These are phyloP conservation scores for Germaria angustata DNA, from an alignment of 2,888 invertebrate genomes.

Conservation along the genomic window DNA sequence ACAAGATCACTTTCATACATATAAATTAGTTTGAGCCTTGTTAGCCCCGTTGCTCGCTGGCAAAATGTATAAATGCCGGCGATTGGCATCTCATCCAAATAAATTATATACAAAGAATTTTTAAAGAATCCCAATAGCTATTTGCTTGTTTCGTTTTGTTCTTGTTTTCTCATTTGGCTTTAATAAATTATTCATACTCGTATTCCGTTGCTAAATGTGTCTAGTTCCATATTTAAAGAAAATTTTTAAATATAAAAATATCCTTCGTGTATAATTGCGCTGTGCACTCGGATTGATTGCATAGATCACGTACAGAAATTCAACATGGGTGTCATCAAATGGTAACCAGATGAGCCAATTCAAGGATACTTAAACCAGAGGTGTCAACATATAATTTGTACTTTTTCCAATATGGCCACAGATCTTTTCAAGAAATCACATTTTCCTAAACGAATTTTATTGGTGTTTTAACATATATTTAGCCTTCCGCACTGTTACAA, in stretches of 20 bases:
- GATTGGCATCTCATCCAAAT: not conserved
- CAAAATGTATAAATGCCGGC: not conserved
- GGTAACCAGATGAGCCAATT: not conserved
- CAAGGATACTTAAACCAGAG: not conserved
- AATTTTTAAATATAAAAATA: not conserved
- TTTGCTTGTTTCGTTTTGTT: not conserved
- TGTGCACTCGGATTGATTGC: not conserved
- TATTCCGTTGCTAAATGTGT: not conserved
- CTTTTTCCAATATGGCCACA: too few relatives aligned
- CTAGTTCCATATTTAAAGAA: not conserved
- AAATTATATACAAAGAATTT: not conserved
- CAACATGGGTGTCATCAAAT: not conserved
- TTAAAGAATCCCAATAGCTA: not conserved
- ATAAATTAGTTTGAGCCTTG: slow-evolving; percentile 46
- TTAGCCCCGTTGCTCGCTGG: slow-evolving; percentile 42
- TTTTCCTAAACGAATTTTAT: too few relatives aligned
- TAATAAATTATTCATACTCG: not conserved
- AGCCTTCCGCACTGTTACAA: too few relatives aligned
- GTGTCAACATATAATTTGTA: not conserved
- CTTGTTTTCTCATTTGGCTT: not conserved
- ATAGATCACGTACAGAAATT: not conserved
- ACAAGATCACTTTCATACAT: slow-evolving; percentile 45
- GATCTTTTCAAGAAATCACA: too few relatives aligned
- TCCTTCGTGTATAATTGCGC: not conserved
- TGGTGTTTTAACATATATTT: too few relatives aligned